Percentiles rank a stretch among this genome's conserved stretches.
These are phyloP conservation scores for Epinephelus fuscoguttatus DNA, from an alignment of 2,113 vertebrate genomes.

Conservation along the genomic window DNA sequence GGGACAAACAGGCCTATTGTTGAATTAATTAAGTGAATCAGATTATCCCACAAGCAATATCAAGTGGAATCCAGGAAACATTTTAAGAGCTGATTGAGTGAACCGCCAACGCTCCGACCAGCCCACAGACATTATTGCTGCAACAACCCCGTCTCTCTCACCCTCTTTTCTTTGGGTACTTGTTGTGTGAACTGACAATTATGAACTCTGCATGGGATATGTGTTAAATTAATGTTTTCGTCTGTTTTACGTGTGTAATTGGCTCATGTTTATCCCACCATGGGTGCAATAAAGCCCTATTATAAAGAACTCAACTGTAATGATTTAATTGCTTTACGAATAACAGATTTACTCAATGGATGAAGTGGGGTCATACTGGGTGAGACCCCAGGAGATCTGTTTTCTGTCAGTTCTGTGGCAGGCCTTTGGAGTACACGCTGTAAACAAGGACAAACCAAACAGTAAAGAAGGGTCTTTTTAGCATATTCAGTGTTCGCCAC, in stretches of 20 bases:
- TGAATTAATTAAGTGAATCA: slow-evolving; percentile 41
- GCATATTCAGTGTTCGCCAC: background rate
- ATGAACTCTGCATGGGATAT: slow-evolving; percentile 9
- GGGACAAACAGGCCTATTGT: slow-evolving; percentile 45
- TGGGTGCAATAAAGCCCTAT: slow-evolving; percentile 37
- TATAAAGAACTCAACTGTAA: slow-evolving; percentile 59
- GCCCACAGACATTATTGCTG: slow-evolving; percentile 17
- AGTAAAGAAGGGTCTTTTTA: background rate
- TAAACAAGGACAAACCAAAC: slow-evolving; percentile 45
- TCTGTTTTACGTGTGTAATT: slow-evolving; percentile 57
- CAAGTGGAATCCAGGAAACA: slow-evolving; percentile 36
- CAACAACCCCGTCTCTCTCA: slow-evolving; percentile 10
- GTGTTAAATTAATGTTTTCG: slow-evolving; percentile 44
- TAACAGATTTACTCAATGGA: slow-evolving; percentile 46
- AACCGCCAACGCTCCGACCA: background rate
- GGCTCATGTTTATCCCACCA: slow-evolving; percentile 37
- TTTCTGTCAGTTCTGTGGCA: slow-evolving; percentile 34
- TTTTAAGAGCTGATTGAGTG: slow-evolving; percentile 34
- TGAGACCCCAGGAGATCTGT: slow-evolving; percentile 37
- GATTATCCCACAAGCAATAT: slow-evolving; percentile 42
- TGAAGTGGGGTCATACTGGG: slow-evolving; percentile 36
- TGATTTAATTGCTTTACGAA: slow-evolving; percentile 56
- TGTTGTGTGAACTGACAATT: slow-evolving; percentile 12
- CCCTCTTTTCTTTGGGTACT: background rate
- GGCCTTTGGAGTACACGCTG: slow-evolving; percentile 6